phyloP scores from a whole-genome alignment of 2,797 vertebrate genomes.

The Sebastes baramenuke region DNA sequence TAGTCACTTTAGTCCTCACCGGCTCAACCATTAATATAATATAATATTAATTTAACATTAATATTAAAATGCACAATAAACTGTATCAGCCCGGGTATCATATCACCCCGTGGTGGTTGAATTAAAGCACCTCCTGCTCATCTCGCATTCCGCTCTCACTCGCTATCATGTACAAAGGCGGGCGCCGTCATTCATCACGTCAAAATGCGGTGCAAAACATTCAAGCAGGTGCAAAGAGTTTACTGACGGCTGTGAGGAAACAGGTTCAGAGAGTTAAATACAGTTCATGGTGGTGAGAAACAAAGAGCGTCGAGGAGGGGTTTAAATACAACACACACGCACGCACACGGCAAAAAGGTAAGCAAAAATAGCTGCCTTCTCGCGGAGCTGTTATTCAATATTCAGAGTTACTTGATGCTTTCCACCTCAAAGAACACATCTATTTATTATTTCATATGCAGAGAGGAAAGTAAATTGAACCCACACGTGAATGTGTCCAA shows the following conservation, averaged over 20 bases:
- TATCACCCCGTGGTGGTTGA: not conserved
- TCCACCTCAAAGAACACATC: conserved; percentile 50
- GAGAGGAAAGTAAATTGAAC: conserved; percentile 31
- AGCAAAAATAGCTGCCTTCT: conserved; percentile 47
- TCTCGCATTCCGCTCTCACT: not conserved
- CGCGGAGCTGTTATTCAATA: conserved; percentile 52
- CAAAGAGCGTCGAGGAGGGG: not conserved
- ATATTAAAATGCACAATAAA: conserved; percentile 49
- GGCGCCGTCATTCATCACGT: not conserved
- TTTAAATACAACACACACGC: conserved; percentile 7
- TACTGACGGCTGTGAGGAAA: conserved; percentile 1
- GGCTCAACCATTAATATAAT: conserved; percentile 37
- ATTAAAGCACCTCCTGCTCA: conserved; percentile 20
- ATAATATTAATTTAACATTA: conserved; percentile 57
- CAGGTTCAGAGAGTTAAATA: conserved; percentile 26
- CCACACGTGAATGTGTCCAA: conserved; percentile 1
- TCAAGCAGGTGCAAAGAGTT: conserved; percentile 6
- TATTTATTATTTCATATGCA: conserved; percentile 67
- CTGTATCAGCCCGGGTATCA: not conserved
- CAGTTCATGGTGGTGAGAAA: conserved; percentile 22
- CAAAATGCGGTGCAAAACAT: conserved; percentile 27
- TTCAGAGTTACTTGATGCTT: conserved; percentile 62
- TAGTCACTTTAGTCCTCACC: conserved; percentile 27
- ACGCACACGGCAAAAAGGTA: not conserved
- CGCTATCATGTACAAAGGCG: not conserved